A percentile compares a stretch with the other conserved stretches of the same genome.
phyloP scores from a whole-genome alignment of 2,888 invertebrate species.

The Xanthorhoe spadicearia region DNA sequence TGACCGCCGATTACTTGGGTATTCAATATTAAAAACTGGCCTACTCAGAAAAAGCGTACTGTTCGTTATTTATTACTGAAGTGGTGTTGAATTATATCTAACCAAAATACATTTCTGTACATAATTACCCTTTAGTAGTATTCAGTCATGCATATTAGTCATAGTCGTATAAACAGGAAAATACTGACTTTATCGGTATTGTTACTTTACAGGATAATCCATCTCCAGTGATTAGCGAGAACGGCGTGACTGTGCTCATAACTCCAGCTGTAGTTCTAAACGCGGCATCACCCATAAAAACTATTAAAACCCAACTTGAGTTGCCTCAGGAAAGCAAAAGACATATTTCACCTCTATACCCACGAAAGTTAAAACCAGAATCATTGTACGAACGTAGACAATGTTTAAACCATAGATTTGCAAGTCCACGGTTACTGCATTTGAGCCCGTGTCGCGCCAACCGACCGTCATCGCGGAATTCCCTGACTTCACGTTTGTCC shows the following conservation, averaged over 20 bases:
- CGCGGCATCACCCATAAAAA: constrained; percentile 55
- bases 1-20: no score
- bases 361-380: constrained; percentile 71
- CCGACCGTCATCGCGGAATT: constrained; percentile 90
- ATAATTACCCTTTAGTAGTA: no score
- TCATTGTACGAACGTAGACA: constrained; percentile 72
- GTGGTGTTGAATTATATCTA: no score
- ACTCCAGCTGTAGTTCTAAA: constrained; percentile 62
- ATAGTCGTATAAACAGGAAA: constrained; percentile 15
- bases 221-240: constrained; percentile 53
- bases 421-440: constrained; percentile 82
- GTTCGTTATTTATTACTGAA: no score
- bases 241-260: constrained; percentile 59
- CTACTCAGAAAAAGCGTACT: no score
- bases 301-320: constrained; percentile 56
- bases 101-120: no score
- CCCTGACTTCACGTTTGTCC: constrained; percentile 90
- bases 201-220: constrained; percentile 71
- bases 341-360: constrained; percentile 71
- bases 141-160: not conserved
- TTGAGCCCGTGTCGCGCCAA: constrained; percentile 85
- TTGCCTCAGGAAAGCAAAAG: constrained; percentile 54
- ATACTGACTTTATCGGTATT: constrained; percentile 8
- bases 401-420: constrained; percentile 74
- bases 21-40: no score